Evolutionary conservation across 2,113 vertebrate species (phyloP).

Genomic region (Ramphastos sulfuratus): DNA sequence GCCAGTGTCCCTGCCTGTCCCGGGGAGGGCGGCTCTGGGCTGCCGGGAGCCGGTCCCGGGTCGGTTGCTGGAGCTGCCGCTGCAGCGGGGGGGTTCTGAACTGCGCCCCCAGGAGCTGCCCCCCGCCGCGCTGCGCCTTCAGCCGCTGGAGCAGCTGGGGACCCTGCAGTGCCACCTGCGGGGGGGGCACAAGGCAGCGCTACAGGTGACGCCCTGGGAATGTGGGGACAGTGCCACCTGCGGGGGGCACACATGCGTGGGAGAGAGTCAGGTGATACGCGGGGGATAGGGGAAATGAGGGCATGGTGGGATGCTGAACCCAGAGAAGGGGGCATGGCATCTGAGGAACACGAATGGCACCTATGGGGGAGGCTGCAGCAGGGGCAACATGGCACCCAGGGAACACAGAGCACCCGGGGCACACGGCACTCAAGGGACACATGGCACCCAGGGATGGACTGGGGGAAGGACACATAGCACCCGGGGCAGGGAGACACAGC

Average conservation of each 20-base stretch:
- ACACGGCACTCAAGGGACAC: neutral
- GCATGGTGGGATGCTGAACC: neutral
- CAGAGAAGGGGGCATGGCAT: neutral
- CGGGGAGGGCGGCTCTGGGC: neutral
- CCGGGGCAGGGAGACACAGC: neutral
- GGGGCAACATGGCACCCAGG: neutral
- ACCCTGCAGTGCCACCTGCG: slow-evolving; percentile 83
- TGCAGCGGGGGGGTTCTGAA: slow-evolving; percentile 78
- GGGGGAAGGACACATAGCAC: no score
- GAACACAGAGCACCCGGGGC: no score
- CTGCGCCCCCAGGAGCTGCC: slow-evolving; percentile 79
- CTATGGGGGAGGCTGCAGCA: no score
- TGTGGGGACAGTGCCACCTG: neutral
- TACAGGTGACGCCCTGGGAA: slow-evolving; percentile 67
- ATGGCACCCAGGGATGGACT: neutral
- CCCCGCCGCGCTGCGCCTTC: slow-evolving; percentile 74
- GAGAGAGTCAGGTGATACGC: no score
- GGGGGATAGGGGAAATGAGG: slow-evolving; percentile 29
- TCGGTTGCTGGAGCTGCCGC: slow-evolving; percentile 85
- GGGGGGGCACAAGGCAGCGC: slow-evolving; percentile 75
- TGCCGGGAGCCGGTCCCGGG: slow-evolving; percentile 76
- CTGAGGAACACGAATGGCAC: neutral
- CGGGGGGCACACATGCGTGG: no score
- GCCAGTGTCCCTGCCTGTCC: neutral
- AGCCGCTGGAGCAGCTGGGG: slow-evolving; percentile 90